Evolutionary conservation across 2,113 vertebrate species (phyloP).

Genomic region (Oryzias celebensis): DNA sequence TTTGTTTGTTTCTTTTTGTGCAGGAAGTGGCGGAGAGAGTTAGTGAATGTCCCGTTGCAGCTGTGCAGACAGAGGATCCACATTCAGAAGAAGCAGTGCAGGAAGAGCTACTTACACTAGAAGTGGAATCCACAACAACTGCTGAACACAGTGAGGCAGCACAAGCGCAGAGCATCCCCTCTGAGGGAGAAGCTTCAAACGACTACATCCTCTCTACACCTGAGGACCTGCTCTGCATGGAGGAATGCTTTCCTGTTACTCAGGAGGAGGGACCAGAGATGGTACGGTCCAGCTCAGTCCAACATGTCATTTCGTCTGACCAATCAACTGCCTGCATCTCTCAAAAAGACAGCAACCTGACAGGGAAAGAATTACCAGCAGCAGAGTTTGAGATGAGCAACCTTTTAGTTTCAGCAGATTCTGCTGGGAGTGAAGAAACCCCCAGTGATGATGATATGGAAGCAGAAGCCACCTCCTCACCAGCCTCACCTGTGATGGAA

Average conservation of each 20-base stretch:
- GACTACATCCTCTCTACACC: background rate
- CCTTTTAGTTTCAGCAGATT: background rate
- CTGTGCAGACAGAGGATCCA: background rate
- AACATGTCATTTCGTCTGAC: background rate
- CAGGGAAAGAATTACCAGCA: conserved; percentile 2
- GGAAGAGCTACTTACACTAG: conserved; percentile 5
- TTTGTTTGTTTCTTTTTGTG: background rate
- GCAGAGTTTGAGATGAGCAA: background rate
- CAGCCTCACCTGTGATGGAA: background rate
- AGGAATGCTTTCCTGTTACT: conserved; percentile 13
- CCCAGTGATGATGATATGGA: background rate
- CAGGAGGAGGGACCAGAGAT: conserved; percentile 15
- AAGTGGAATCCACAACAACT: conserved; percentile 4
- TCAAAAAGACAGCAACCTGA: conserved; percentile 3
- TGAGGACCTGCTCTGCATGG: background rate
- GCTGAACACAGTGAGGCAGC: conserved; percentile 10
- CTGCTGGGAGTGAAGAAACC: background rate
- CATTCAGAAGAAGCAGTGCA: background rate
- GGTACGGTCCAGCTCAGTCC: conserved; percentile 4
- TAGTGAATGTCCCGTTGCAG: background rate
- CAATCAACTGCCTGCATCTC: background rate
- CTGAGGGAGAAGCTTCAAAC: conserved; percentile 1
- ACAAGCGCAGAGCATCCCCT: conserved; percentile 5
- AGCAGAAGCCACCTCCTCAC: background rate
- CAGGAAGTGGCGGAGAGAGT: conserved; percentile 19